Percentiles rank a stretch among this genome's conserved stretches.
phyloP scores from a whole-genome alignment of 2,888 invertebrate species.

The Eucera pruinosa region DNA sequence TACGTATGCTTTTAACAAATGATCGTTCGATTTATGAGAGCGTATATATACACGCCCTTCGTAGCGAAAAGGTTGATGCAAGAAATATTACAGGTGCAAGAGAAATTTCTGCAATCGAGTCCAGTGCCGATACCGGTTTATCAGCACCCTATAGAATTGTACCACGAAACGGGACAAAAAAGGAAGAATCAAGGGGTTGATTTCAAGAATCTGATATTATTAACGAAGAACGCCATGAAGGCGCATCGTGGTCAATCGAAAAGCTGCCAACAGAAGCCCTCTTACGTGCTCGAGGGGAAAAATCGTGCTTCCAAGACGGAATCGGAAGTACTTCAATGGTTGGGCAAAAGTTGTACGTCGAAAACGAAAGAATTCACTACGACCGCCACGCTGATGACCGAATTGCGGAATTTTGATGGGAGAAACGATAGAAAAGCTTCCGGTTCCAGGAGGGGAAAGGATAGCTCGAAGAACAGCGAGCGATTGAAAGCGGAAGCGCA shows the following conservation, averaged over 20 bases:
- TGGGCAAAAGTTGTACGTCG: constrained; percentile 71
- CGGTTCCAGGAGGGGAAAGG: constrained; percentile 20
- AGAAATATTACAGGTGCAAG: constrained; percentile 55
- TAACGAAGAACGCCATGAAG: constrained; percentile 78
- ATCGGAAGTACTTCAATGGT: constrained; percentile 57
- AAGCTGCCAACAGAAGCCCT: constrained; percentile 62
- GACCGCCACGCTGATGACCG: constrained; percentile 66
- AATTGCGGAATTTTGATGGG: constrained; percentile 62
- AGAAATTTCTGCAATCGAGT: constrained; percentile 54
- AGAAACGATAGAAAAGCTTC: constrained; percentile 54
- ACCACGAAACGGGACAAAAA: constrained; percentile 73
- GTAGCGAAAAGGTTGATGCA: neutral
- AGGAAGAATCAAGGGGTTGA: constrained; percentile 79
- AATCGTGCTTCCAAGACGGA: constrained; percentile 53
- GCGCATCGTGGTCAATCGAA: constrained; percentile 73
- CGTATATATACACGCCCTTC: no score
- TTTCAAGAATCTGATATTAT: constrained; percentile 80
- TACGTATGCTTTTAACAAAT: no score
- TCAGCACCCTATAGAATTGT: constrained; percentile 77
- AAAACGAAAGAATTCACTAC: constrained; percentile 67
- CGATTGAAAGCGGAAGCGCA: constrained; percentile 20
- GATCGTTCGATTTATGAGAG: no score
- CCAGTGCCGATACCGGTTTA: constrained; percentile 78
- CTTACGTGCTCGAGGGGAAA: constrained; percentile 69
- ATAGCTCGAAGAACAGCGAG: constrained; percentile 22